These are phyloP conservation scores for Rhinoptilus africanus DNA, from an alignment of 2,113 vertebrate genomes.

Conservation along the genomic window DNA sequence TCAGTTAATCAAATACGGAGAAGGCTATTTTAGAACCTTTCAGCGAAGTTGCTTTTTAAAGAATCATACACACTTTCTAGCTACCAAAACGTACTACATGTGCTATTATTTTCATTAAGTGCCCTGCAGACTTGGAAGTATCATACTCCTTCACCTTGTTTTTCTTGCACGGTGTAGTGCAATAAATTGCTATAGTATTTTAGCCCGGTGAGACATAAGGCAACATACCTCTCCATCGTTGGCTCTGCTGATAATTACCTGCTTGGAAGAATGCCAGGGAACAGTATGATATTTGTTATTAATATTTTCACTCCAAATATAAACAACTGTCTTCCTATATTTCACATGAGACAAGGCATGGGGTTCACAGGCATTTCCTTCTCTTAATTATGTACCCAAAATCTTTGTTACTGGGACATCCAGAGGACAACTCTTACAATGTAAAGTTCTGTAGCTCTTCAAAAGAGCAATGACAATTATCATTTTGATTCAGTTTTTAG, in stretches of 20 bases:
- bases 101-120: neutral
- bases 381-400: neutral
- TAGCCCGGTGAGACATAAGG: neutral
- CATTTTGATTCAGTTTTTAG: neutral
- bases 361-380: neutral
- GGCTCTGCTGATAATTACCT: neutral
- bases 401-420: neutral
- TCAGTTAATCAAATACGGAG: neutral
- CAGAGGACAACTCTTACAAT: neutral
- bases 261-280: neutral
- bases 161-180: neutral
- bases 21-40: neutral
- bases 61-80: neutral
- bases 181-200: neutral
- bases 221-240: neutral
- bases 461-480: neutral
- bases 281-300: neutral
- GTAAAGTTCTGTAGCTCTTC: neutral
- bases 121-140: neutral
- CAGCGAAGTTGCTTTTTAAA: neutral
- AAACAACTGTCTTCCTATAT: neutral
- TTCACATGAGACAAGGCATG: neutral
- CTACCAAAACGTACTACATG: neutral
- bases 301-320: neutral
- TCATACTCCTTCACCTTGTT: neutral